Evolutionary conservation across 2,113 vertebrate genomes (phyloP).

Genomic region (Paedocypris sp.): DNA sequence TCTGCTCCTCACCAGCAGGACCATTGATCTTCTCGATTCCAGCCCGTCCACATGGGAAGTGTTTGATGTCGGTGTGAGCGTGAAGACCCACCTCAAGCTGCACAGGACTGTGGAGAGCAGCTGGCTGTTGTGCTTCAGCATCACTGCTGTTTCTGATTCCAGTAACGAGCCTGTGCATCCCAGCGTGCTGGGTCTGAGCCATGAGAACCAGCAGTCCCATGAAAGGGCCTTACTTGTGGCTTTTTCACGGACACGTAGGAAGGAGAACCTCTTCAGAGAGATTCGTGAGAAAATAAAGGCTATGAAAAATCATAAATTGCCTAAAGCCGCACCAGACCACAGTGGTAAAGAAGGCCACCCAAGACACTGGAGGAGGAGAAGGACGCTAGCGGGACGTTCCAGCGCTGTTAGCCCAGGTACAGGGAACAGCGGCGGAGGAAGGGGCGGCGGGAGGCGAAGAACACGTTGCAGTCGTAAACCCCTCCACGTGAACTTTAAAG

Average conservation of each 20-base stretch:
- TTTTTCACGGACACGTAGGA: slow-evolving; percentile 61
- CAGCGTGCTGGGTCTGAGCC: slow-evolving; percentile 55
- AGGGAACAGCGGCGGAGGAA: slow-evolving; percentile 30
- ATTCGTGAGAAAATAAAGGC: slow-evolving; percentile 67
- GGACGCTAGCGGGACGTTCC: slow-evolving; percentile 37
- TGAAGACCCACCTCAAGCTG: slow-evolving; percentile 42
- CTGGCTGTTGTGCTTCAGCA: slow-evolving; percentile 57
- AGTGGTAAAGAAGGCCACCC: slow-evolving; percentile 32
- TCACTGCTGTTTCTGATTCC: slow-evolving; percentile 52
- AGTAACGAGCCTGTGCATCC: slow-evolving; percentile 44
- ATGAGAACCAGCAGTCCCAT: slow-evolving; percentile 37
- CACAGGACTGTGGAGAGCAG: slow-evolving; percentile 5
- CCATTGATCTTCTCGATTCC: slow-evolving; percentile 46
- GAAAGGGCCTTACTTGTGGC: slow-evolving; percentile 70
- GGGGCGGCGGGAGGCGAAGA: slow-evolving; percentile 56
- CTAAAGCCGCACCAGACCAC: slow-evolving; percentile 28
- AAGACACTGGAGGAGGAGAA: slow-evolving; percentile 42
- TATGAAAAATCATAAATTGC: slow-evolving; percentile 41
- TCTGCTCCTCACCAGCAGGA: slow-evolving; percentile 57
- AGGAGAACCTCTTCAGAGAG: slow-evolving; percentile 71
- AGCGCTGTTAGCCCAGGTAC: slow-evolving; percentile 19
- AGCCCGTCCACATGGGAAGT: slow-evolving; percentile 64
- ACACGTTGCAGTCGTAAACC: slow-evolving; percentile 74
- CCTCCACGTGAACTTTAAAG: slow-evolving; percentile 78
- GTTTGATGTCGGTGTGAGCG: slow-evolving; percentile 64